Conservation (phyloP, 2,888 invertebrate species). For the Mycogona germanica region DNA sequence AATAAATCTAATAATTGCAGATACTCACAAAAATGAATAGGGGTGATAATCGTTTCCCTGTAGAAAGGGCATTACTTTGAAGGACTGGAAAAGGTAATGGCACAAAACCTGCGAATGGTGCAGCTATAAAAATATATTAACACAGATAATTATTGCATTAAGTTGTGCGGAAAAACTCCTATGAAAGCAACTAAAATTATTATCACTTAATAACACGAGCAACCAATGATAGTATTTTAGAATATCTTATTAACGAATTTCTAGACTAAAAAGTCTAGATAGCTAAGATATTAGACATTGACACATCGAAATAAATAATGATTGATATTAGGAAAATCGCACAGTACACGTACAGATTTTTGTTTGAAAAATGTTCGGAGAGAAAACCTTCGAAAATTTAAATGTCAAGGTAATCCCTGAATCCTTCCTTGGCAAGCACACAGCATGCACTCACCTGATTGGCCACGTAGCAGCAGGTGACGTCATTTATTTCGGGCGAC, state of each 20-base stretch:
- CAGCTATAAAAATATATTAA: slow-evolving; percentile 64
- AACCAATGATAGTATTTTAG: too few species aligned
- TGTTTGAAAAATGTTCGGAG: neutral
- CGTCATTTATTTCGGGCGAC: slow-evolving; percentile 61
- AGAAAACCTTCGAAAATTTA: neutral
- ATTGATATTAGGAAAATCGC: too few species aligned
- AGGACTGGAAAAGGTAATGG: slow-evolving; percentile 51
- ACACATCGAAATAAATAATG: too few species aligned
- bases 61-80: neutral
- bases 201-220: too few species aligned
- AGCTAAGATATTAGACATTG: too few species aligned
- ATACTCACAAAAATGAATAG: slow-evolving; percentile 6
- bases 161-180: too few species aligned
- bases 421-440: neutral
- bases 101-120: slow-evolving; percentile 66
- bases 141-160: too few species aligned
- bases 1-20: neutral
- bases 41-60: neutral
- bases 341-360: too few species aligned
- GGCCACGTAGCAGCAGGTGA: slow-evolving; percentile 62
- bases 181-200: too few species aligned
- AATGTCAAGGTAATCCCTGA: neutral
- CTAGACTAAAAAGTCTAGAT: too few species aligned
- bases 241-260: too few species aligned
- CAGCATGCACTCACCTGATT: neutral